phyloP scores from a whole-genome alignment of 2,113 vertebrate species.

The Lutjanus erythropterus region DNA sequence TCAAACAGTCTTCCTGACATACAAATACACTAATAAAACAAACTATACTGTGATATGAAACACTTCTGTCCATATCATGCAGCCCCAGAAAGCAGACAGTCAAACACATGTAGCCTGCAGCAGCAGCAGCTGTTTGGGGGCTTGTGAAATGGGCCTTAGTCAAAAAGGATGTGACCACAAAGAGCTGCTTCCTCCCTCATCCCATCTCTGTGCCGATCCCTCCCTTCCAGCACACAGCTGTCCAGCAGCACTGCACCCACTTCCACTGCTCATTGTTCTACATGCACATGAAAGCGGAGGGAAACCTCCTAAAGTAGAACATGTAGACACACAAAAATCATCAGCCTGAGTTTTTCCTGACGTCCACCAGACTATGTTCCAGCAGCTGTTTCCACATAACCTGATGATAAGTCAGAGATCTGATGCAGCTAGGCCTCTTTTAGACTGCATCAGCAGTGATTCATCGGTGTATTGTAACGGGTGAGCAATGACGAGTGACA shows the following conservation, averaged over 20 bases:
- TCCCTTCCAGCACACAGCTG: slow-evolving; percentile 81
- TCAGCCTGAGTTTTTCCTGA: slow-evolving; percentile 4
- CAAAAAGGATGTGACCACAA: slow-evolving; percentile 82
- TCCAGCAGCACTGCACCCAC: slow-evolving; percentile 70
- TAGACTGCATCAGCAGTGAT: slow-evolving; percentile 28
- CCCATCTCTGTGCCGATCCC: slow-evolving; percentile 76
- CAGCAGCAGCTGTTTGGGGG: slow-evolving; percentile 83
- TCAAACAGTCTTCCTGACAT: neutral
- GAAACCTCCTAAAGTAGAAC: slow-evolving; percentile 30
- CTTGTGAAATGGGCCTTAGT: slow-evolving; percentile 63
- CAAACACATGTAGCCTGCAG: slow-evolving; percentile 57
- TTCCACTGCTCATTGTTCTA: slow-evolving; percentile 77
- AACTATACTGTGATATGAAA: slow-evolving; percentile 6
- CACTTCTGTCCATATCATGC: slow-evolving; percentile 3
- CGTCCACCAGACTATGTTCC: slow-evolving; percentile 3
- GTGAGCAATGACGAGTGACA: slow-evolving; percentile 32
- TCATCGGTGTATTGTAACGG: slow-evolving; percentile 31
- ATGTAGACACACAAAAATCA: slow-evolving; percentile 25
- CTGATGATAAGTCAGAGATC: slow-evolving; percentile 2
- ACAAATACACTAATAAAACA: neutral
- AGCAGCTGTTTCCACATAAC: slow-evolving; percentile 34
- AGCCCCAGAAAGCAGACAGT: slow-evolving; percentile 12
- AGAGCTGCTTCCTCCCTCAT: slow-evolving; percentile 82
- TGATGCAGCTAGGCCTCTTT: slow-evolving; percentile 8
- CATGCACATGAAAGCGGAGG: slow-evolving; percentile 50